These are phyloP conservation scores for Eupithecia centaureata DNA, from an alignment of 2,888 invertebrate species.

Conservation along the genomic window DNA sequence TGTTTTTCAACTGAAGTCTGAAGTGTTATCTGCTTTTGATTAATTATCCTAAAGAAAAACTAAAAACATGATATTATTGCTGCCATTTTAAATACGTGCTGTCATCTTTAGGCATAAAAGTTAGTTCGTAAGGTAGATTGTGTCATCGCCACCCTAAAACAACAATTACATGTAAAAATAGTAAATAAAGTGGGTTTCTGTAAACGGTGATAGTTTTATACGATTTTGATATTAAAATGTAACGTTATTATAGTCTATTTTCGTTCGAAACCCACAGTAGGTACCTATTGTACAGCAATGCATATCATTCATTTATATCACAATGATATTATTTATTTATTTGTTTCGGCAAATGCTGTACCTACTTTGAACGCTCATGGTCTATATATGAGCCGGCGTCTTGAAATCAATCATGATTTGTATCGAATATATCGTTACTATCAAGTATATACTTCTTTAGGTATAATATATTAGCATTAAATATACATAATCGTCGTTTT, in stretches of 20 bases:
- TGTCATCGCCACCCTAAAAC: conserved; percentile 38
- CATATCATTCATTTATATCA: conserved; percentile 44
- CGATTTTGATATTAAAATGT: conserved; percentile 47
- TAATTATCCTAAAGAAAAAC: neutral
- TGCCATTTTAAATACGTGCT: neutral
- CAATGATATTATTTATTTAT: conserved; percentile 39
- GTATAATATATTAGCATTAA: conserved; percentile 17
- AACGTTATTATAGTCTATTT: conserved; percentile 30
- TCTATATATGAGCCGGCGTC: neutral
- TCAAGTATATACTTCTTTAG: neutral
- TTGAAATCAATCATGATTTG: conserved; percentile 4
- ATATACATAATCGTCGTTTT: neutral
- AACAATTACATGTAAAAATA: conserved; percentile 30
- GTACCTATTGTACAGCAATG: conserved; percentile 30
- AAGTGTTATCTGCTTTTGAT: no score
- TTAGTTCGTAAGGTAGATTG: neutral
- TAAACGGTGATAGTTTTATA: conserved; percentile 44
- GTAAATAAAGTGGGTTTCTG: conserved; percentile 26
- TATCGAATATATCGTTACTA: neutral
- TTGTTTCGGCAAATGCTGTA: conserved; percentile 13
- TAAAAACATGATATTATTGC: neutral
- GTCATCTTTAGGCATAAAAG: neutral
- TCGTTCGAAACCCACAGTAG: conserved; percentile 37
- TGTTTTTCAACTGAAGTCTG: no score
- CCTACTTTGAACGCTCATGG: conserved; percentile 2